These are phyloP conservation scores for Zaprionus taronus DNA, from an alignment of 1,140 invertebrate genomes.

Conservation along the genomic window DNA sequence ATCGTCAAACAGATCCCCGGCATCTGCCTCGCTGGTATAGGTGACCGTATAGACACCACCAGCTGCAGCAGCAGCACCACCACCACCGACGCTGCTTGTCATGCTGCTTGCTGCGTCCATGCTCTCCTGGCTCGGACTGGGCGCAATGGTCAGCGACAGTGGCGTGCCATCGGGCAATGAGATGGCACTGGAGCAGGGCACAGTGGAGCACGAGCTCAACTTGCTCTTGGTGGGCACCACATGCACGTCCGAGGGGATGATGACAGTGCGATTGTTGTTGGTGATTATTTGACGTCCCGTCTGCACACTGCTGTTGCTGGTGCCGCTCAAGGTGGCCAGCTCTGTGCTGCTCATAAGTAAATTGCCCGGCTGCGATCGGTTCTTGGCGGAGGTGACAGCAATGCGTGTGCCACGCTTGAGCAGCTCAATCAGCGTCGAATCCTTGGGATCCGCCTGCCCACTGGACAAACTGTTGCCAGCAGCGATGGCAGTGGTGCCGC, in stretches of 20 bases:
- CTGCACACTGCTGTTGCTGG: conserved; percentile 35
- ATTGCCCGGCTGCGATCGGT: conserved; percentile 47
- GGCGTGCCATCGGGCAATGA: conserved; percentile 72
- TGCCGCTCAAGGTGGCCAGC: conserved; percentile 45
- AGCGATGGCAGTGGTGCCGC: conserved; percentile 47
- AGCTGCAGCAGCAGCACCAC: not conserved
- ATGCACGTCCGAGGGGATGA: conserved; percentile 81
- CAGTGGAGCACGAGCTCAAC: conserved; percentile 23
- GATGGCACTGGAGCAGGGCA: conserved; percentile 46
- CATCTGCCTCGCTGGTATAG: conserved; percentile 76
- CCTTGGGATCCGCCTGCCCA: conserved; percentile 83
- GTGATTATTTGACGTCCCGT: conserved; percentile 76
- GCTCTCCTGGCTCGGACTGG: conserved; percentile 45
- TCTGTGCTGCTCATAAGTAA: conserved; percentile 47
- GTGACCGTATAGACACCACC: conserved; percentile 80
- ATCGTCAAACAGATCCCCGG: conserved; percentile 73
- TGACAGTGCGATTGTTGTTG: conserved; percentile 77
- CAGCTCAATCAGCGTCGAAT: conserved; percentile 87
- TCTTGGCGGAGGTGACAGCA: conserved; percentile 85
- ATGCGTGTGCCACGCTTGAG: conserved; percentile 90
- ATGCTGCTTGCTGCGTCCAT: not conserved
- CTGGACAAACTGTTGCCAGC: conserved; percentile 47
- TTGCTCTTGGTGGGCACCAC: conserved; percentile 75
- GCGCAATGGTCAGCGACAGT: conserved; percentile 73
- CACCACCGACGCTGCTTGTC: conserved; percentile 25